Conservation (phyloP, 2,113 vertebrate genomes). For the Microcebus tavaratra region DNA sequence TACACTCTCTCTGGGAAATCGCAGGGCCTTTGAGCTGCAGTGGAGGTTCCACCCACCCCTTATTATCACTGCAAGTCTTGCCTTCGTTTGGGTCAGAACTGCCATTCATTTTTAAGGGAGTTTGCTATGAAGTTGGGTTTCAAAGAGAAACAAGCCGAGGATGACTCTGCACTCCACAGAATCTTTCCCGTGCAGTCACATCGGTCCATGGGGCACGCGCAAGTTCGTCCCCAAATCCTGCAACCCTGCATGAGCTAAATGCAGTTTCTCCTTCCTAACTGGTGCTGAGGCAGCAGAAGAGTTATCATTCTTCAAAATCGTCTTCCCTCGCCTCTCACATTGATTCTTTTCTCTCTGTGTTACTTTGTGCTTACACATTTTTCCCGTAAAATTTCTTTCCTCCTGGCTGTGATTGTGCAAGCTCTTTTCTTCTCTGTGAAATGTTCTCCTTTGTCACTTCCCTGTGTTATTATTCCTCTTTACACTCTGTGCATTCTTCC, state of each 20-base stretch:
- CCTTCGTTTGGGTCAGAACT: neutral
- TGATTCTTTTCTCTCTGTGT: neutral
- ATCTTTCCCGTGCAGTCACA: neutral
- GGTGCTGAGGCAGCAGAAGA: neutral
- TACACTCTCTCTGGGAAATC: neutral
- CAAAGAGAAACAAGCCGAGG: neutral
- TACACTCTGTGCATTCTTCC: neutral
- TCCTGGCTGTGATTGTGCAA: neutral
- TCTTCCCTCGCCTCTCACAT: accelerated
- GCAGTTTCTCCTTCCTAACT: neutral
- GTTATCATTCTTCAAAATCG: neutral
- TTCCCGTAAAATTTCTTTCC: neutral
- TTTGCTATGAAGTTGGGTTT: neutral
- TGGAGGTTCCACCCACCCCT: neutral
- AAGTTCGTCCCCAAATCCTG: neutral
- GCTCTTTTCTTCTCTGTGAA: neutral
- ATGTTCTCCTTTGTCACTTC: neutral
- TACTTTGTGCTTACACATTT: neutral
- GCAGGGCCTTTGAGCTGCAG: neutral
- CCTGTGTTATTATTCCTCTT: neutral
- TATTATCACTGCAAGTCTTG: neutral
- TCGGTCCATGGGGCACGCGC: neutral
- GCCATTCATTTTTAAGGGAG: neutral
- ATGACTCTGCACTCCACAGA: neutral
- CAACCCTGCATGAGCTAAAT: neutral